A percentile compares a stretch with the other conserved stretches of the same genome.
phyloP scores from a whole-genome alignment of 1,140 invertebrate species.

The Drosophila dunni region DNA sequence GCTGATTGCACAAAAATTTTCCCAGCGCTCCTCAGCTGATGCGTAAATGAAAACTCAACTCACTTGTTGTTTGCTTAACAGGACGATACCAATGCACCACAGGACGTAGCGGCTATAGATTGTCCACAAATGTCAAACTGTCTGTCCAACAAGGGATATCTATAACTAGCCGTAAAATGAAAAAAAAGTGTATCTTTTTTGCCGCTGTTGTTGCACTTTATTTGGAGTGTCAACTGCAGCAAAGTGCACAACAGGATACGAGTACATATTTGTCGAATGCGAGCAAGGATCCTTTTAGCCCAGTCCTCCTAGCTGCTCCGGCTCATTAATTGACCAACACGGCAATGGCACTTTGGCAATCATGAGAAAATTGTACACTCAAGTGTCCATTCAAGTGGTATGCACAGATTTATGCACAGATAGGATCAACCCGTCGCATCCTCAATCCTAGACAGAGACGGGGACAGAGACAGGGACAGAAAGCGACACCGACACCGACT shows the following conservation, averaged over 20 bases:
- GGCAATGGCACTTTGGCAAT: conserved; percentile 61
- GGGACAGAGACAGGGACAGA: not conserved
- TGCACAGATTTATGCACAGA: conserved; percentile 67
- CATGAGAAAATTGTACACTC: conserved; percentile 74
- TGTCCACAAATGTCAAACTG: conserved; percentile 78
- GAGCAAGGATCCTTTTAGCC: conserved; percentile 42
- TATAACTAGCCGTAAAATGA: conserved; percentile 73
- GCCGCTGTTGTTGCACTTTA: conserved; percentile 71
- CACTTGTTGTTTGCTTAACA: conserved; percentile 78
- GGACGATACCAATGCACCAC: conserved; percentile 61
- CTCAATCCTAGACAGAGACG: conserved; percentile 4
- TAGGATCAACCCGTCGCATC: conserved; percentile 35
- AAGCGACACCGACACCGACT: conserved; percentile 8
- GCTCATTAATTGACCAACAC: conserved; percentile 73
- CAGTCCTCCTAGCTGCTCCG: conserved; percentile 11
- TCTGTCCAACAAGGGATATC: conserved; percentile 74
- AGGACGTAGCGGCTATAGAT: conserved; percentile 69
- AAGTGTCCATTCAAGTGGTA: conserved; percentile 76
- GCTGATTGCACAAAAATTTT: conserved; percentile 79
- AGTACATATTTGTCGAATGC: conserved; percentile 45
- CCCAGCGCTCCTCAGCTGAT: conserved; percentile 76
- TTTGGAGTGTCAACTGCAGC: conserved; percentile 77
- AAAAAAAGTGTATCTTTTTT: conserved; percentile 60
- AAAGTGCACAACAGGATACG: conserved; percentile 70
- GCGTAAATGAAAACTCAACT: conserved; percentile 30